Base-by-base conservation (phyloP, 2,797 vertebrate species). In the Manis javanica region DNA sequence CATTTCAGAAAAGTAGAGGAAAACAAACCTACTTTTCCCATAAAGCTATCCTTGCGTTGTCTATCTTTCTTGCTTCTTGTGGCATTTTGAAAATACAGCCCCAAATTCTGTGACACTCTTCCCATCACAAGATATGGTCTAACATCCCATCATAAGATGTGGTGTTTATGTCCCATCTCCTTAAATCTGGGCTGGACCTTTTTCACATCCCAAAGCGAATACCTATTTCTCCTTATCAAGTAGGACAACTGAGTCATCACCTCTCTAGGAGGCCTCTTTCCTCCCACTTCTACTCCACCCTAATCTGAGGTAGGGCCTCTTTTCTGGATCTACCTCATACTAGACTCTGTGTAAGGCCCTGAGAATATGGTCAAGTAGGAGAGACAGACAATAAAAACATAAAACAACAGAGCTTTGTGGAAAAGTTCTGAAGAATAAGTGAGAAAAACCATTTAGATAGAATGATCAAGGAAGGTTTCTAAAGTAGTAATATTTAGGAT, bases 51-150 rank as follows among this genome's bases (percentile, higher is more conserved):
- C 29, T 87, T 81, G 66, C 9, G 18, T 77, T 91, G 72, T 91
- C 68, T 39, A 49, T 57, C 71, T 90, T 93, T 92, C 75, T 85
- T 92, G 77, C 21, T 93, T 94, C 63, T 42, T 81, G 12, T 46
- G 39, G 19, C 37, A 81, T 87, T 85, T 23, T 90, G 29, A 95
- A 94, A 96, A n/a, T n/a, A 91, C 13, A 91, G 21, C 10, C 63
- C 7, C 78, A 94, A 96, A 88, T 93, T 94, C 39, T 87, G 16
- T 69, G 46, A 79, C 31, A 64, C 8, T 68, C 24, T 12, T 91
- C 61, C 21, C n/a, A 88, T 21, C 12, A 74, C 24, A 83, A 91
- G 24, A 85, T 57, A 31, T 57, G 1, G 1, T 61, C 39, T 72
- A 53, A 55, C 51, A 55, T 74, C 12, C 12, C 46, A 46, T 46